phyloP scores from a whole-genome alignment of 2,888 invertebrate genomes.

The Campoplex capitator region DNA sequence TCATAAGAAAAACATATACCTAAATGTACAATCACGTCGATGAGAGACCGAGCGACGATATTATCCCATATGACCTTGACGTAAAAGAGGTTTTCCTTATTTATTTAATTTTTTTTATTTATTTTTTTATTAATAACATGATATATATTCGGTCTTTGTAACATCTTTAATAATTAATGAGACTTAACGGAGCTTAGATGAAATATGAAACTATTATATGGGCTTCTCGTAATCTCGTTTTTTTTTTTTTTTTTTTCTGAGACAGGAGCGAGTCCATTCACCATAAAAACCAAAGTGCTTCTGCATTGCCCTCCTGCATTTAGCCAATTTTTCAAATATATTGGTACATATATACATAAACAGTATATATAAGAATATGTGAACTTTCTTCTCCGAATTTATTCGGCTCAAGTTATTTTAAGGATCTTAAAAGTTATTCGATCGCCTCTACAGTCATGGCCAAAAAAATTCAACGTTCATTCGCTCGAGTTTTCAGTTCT shows the following conservation, averaged over 20 bases:
- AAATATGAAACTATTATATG: not conserved
- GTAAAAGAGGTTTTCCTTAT: conserved; percentile 71
- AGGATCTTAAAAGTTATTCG: not conserved
- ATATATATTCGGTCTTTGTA: conserved; percentile 71
- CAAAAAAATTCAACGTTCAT: not conserved
- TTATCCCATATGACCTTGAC: conserved; percentile 71
- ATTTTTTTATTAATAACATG: conserved; percentile 69
- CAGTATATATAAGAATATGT: conserved; percentile 42
- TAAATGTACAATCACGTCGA: conserved; percentile 67
- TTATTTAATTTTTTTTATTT: not conserved
- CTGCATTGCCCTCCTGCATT: conserved; percentile 57
- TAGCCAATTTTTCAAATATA: conserved; percentile 61
- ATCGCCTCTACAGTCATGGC: not conserved
- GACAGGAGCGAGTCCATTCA: conserved; percentile 73
- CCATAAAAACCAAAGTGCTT: conserved; percentile 72
- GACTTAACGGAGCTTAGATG: conserved; percentile 62
- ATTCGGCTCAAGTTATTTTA: not conserved
- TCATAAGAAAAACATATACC: conserved; percentile 33
- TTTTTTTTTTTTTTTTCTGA: conserved; percentile 25
- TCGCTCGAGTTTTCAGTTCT: not conserved
- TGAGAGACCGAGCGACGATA: conserved; percentile 66
- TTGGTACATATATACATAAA: conserved; percentile 68
- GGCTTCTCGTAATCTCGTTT: conserved; percentile 51
- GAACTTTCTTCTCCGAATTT: not conserved
- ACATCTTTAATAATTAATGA: conserved; percentile 72